These are phyloP conservation scores for Montipora efflorescens DNA, from an alignment of 64 coral and sea anemone species.

Conservation along the genomic window DNA sequence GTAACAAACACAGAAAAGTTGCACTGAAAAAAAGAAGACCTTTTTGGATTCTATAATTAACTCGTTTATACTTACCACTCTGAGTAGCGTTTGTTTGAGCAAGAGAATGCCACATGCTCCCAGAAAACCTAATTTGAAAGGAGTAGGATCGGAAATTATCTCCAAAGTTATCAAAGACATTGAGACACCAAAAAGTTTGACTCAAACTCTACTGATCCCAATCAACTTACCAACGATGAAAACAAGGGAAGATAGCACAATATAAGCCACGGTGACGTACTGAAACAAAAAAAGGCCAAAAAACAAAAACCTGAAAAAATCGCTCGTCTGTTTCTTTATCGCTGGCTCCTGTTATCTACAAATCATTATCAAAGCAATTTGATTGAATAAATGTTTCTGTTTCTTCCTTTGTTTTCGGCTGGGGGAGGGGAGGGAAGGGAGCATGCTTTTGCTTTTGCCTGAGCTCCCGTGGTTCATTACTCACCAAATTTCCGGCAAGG, in stretches of 20 bases:
- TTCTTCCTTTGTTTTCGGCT: too few species aligned
- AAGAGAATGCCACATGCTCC: constrained; percentile 41
- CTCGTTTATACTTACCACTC: constrained; percentile 11
- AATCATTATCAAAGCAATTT: too few species aligned
- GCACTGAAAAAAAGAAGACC: too few species aligned
- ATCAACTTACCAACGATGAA: constrained; percentile 44
- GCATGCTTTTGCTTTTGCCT: too few species aligned
- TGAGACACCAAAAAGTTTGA: background rate
- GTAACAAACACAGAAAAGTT: too few species aligned
- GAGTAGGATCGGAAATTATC: background rate
- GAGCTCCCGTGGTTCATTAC: background rate
- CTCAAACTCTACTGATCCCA: background rate
- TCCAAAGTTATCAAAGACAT: background rate
- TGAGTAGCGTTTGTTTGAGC: constrained; percentile 4
- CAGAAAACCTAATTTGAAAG: background rate
- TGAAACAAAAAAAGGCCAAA: background rate
- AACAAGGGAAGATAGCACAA: constrained; percentile 33
- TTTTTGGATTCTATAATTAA: too few species aligned
- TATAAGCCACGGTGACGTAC: constrained; percentile 21
- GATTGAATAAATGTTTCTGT: too few species aligned
- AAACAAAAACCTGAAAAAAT: background rate
- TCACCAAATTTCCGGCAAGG: constrained; percentile 72
- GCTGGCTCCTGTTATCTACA: too few species aligned
- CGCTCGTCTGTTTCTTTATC: too few species aligned
- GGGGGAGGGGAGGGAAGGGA: too few species aligned